Evolutionary conservation across 1,140 invertebrate species (phyloP).

Genomic region (Gyrodactylus bullatarudis): DNA sequence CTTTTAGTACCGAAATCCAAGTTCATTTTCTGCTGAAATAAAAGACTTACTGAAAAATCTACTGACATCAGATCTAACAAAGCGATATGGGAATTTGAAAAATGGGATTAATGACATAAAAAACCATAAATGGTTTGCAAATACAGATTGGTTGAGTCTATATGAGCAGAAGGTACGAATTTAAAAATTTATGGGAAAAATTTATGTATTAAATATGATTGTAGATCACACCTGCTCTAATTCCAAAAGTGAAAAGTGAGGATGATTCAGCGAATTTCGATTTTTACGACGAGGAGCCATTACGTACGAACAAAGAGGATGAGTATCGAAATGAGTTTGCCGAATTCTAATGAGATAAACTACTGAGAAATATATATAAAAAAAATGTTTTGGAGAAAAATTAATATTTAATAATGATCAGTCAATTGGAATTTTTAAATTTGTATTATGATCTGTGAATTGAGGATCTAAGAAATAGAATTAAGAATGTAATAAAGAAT

Average conservation of each 20-base stretch:
- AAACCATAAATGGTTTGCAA: conserved; percentile 71
- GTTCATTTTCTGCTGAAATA: conserved; percentile 29
- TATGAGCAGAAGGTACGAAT: conserved; percentile 5
- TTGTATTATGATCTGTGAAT: too few relatives aligned
- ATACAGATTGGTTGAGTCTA: conserved; percentile 21
- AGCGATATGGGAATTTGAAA: conserved; percentile 87
- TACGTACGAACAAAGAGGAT: conserved; percentile 20
- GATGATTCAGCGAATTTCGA: conserved; percentile 28
- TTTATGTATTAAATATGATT: conserved; percentile 7
- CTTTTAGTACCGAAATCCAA: conserved; percentile 2
- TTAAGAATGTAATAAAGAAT: too few relatives aligned
- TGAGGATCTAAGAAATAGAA: too few relatives aligned
- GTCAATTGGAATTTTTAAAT: too few relatives aligned
- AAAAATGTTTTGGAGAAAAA: background rate
- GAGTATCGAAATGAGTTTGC: conserved; percentile 25
- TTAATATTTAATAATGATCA: too few relatives aligned
- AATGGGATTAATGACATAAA: conserved; percentile 98
- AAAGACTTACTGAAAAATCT: conserved; percentile 84
- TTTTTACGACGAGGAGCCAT: conserved; percentile 25
- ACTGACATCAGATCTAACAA: conserved; percentile 85
- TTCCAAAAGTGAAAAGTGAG: conserved; percentile 23
- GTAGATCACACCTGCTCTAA: conserved; percentile 24
- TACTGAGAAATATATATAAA: background rate
- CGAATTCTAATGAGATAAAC: conserved; percentile 24
- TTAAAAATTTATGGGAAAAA: background rate